phyloP scores from a whole-genome alignment of 2,797 vertebrate species.

The Molothrus aeneus region DNA sequence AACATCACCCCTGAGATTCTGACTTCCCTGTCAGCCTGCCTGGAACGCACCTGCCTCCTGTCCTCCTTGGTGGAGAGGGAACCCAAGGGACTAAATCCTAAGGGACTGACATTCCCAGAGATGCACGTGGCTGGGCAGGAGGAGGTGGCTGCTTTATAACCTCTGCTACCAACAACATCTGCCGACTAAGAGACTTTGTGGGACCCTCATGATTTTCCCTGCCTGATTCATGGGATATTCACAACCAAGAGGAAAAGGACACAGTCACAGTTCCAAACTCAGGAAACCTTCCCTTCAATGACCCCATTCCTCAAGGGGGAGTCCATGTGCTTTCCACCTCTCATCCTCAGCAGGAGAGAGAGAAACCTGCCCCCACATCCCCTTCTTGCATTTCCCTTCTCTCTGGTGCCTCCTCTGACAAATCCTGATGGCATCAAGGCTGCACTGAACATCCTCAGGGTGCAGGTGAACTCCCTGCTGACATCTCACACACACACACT shows the following conservation, averaged over 20 bases:
- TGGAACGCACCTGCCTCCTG: background rate
- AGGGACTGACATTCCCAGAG: background rate
- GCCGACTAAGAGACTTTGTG: background rate
- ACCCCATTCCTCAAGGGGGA: rapidly evolving
- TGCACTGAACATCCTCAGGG: background rate
- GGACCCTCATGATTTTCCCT: background rate
- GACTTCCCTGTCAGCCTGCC: rapidly evolving
- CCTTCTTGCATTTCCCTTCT: background rate
- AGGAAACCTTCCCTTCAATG: background rate
- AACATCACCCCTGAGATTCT: background rate
- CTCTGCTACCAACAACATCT: background rate
- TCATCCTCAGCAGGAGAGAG: background rate
- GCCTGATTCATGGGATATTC: background rate
- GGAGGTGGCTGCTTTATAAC: background rate
- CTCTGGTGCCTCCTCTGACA: background rate
- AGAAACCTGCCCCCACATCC: background rate
- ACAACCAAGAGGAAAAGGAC: background rate
- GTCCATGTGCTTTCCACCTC: background rate
- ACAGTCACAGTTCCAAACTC: background rate
- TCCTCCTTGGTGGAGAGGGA: background rate
- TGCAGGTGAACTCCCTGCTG: background rate
- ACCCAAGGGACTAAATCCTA: background rate
- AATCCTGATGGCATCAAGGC: background rate
- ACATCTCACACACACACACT: background rate
- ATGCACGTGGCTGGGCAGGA: background rate